These are phyloP conservation scores for Emydocephalus ijimae DNA, from an alignment of 2,113 vertebrate genomes.

Conservation along the genomic window DNA sequence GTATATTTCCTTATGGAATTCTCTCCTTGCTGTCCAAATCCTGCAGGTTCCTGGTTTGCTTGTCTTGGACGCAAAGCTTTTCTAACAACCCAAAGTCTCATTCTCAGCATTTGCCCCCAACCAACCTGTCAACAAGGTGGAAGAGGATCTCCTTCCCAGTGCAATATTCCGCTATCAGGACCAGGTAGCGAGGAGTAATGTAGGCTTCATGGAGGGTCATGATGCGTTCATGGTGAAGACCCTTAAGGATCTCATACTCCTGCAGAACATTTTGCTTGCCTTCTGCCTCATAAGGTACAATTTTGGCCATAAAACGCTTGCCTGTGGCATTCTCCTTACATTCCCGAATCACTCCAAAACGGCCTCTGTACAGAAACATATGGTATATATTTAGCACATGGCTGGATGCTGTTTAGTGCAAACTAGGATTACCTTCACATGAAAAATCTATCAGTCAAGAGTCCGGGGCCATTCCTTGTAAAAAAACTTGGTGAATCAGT, in stretches of 20 bases:
- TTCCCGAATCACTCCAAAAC: slow-evolving; percentile 90
- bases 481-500: neutral
- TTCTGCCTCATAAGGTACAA: slow-evolving; percentile 89
- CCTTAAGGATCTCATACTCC: slow-evolving; percentile 95
- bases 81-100: accelerated
- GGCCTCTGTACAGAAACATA: slow-evolving; percentile 73
- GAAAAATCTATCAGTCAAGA: neutral
- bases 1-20: neutral
- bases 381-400: neutral
- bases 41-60: neutral
- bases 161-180: slow-evolving; percentile 93
- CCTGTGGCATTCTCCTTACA: slow-evolving; percentile 95
- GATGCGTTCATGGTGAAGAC: slow-evolving; percentile 87
- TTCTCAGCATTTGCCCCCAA: accelerated
- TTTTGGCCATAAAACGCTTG: slow-evolving; percentile 93
- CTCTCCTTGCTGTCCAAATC: neutral
- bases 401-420: neutral
- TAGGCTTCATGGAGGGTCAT: slow-evolving; percentile 96
- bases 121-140: slow-evolving; percentile 90
- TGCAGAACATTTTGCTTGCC: slow-evolving; percentile 85
- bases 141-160: slow-evolving; percentile 91
- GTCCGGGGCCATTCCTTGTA: neutral
- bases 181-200: slow-evolving; percentile 94
- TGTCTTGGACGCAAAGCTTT: neutral
- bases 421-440: neutral